Conservation (phyloP, 2,113 vertebrate genomes). For the Trochalopteron elliotii region DNA sequence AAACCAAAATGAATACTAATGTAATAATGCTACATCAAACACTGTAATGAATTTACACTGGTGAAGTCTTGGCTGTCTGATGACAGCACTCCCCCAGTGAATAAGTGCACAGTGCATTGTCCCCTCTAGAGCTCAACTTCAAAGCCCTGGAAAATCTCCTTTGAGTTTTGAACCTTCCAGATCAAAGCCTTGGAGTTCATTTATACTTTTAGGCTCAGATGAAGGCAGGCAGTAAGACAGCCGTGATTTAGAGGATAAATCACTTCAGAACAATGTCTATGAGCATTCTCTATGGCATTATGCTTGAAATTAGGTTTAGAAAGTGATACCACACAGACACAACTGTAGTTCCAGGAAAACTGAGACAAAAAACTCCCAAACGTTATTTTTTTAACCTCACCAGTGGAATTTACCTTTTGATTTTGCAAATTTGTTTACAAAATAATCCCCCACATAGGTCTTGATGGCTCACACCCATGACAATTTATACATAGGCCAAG, state of each 20-base stretch:
- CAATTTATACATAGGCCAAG: not conserved
- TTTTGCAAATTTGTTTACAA: not conserved
- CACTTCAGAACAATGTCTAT: constrained; percentile 48
- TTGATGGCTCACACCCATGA: not conserved
- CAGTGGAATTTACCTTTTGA: not conserved
- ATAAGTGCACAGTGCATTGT: constrained; percentile 79
- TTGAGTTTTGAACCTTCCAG: constrained; percentile 71
- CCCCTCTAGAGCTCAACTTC: constrained; percentile 71
- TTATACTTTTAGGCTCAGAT: constrained; percentile 83
- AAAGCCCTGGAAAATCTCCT: constrained; percentile 69
- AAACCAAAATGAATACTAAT: constrained; percentile 6
- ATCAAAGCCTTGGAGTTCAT: constrained; percentile 82
- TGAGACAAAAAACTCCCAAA: not conserved
- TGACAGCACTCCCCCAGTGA: constrained; percentile 61
- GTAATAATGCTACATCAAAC: constrained; percentile 45
- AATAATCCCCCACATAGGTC: not conserved
- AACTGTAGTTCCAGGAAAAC: not conserved
- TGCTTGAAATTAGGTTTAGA: constrained; percentile 46
- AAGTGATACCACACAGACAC: constrained; percentile 7
- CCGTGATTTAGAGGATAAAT: constrained; percentile 65
- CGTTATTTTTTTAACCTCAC: not conserved
- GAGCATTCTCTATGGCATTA: constrained; percentile 30
- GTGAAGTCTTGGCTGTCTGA: constrained; percentile 1
- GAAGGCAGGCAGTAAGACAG: constrained; percentile 65
- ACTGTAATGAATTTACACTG: constrained; percentile 44